Evolutionary conservation across 2,113 vertebrate species (phyloP).

Genomic region (Mus pahari): DNA sequence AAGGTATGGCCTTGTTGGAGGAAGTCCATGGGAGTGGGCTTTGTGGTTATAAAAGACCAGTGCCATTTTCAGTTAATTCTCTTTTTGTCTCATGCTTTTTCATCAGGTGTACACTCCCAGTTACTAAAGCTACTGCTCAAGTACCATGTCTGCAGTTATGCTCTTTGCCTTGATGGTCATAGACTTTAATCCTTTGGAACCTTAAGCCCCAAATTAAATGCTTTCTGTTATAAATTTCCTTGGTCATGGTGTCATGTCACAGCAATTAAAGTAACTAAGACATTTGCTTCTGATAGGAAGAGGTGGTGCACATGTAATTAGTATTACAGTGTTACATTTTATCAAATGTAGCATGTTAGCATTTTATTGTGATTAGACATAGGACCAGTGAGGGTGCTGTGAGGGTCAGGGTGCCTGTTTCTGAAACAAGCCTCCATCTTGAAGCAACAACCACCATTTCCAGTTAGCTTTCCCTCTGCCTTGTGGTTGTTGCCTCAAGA

Average conservation of each 20-base stretch:
- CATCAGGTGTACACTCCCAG: neutral
- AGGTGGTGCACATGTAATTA: neutral
- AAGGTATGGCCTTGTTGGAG: neutral
- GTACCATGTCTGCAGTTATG: neutral
- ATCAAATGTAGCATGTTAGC: neutral
- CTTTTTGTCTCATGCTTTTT: neutral
- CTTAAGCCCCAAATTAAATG: neutral
- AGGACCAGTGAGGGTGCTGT: neutral
- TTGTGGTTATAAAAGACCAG: neutral
- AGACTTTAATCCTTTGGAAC: neutral
- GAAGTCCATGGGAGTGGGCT: neutral
- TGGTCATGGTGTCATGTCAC: neutral
- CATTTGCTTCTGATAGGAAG: neutral
- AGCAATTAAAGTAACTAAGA: neutral
- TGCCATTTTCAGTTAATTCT: neutral
- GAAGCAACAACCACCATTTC: neutral
- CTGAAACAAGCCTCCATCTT: neutral
- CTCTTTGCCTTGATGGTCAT: neutral
- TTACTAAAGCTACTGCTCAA: neutral
- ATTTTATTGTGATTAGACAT: neutral
- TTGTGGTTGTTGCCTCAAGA: neutral
- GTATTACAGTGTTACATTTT: neutral
- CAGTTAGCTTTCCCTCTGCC: neutral
- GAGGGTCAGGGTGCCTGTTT: neutral
- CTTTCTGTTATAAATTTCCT: neutral